Evolutionary conservation across 2,797 vertebrate genomes (phyloP), one percentile per base, ranked within the genome.

Genomic region (Allobates femoralis): DNA sequence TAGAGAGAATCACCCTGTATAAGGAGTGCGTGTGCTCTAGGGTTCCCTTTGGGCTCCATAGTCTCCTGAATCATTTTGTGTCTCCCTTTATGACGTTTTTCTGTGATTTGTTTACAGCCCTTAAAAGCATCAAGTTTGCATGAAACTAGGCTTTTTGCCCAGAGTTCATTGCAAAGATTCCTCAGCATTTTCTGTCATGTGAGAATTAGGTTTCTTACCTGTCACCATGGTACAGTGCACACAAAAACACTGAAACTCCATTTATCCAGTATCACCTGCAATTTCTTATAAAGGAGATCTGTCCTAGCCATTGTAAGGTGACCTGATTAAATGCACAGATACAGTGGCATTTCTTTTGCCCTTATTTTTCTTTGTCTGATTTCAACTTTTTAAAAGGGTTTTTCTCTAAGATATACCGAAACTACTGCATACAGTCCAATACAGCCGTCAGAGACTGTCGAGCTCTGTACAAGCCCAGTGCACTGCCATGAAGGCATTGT

Each of bases 141-240:
- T 55, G 79, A 86, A 86, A 86, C 85, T 81, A 86, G 85, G 85
- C 79, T 86, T 28, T 62, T 23, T 86, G 85, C 79, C 85, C 85
- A 86, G 83, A 76, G 73, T 77, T 84, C 73, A 76, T 84, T 84
- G 23, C 82, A 77, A 64, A 85, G 55, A 86, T 86, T 81, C 79
- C 71, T 75, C 2, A 37, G 71, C 30, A 4, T 28, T 86, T 23
- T 79, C 55, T 53, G 66, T 71, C 41, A 64, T 66, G 26, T 81
- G 67, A 81, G 37, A 74, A 21, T 66, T 37, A 64, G 58, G 37
- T 75, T 81, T 81, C 58, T 32, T 37, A 50, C 30, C 56, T 81
- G 67, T 41, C 67, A 55, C 51, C 71, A 41, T 51, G 19, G 28
- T 60, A 41, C 76, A 74, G n/a, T 32, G 26, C 19, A 62, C 55